Evolutionary conservation across 2,797 vertebrate species (phyloP), one percentile per base, ranked within the genome.

Genomic region (Hemibagrus guttatus): DNA sequence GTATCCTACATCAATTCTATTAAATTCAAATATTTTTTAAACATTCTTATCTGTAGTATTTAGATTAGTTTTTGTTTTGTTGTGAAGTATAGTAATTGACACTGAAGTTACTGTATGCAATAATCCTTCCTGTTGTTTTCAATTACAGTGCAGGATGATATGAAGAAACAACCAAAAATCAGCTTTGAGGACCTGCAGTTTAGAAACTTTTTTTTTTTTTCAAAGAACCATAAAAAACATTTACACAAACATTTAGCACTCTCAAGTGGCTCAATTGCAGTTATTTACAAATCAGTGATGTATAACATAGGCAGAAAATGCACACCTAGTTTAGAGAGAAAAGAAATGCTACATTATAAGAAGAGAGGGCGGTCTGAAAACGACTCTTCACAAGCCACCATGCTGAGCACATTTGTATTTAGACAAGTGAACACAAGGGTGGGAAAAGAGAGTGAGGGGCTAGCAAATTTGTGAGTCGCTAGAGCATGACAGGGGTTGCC

Each of bases 331-430:
- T 86, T 90, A 71, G n/a, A 84, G 89, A 93, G 90, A 93, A 93
- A 92, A 90, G 91, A 92, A 86, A 16, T 85, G 92, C 91, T 93
- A 91, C 89, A 83, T 92, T 93, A 92, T 88, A 88, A 89, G 92
- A 94, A 93, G 93, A 93, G 92, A 95, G 94, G 94, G 95, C 94
- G 94, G 94, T 94, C 93, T 91, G 91, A 94, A 93, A 93, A 93
- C 93, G 93, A 92, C 93, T 92, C 91, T 93, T 93, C 94, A 92
- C 92, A 93, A 91, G 94, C 94, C 92, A 93, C 92, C 94, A 94
- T 90, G 94, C 95, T 95, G 95, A 91, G 94, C 91, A 93, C 94
- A 94, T 96, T 95, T 96, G 93, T 94, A 93, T 94, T 89, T 94
- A 94, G 90, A 95, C 94, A 95, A 95, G 95, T 93, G 94, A 93